Conservation (phyloP, 2,113 vertebrate species). For the Atherinomorus stipes region DNA sequence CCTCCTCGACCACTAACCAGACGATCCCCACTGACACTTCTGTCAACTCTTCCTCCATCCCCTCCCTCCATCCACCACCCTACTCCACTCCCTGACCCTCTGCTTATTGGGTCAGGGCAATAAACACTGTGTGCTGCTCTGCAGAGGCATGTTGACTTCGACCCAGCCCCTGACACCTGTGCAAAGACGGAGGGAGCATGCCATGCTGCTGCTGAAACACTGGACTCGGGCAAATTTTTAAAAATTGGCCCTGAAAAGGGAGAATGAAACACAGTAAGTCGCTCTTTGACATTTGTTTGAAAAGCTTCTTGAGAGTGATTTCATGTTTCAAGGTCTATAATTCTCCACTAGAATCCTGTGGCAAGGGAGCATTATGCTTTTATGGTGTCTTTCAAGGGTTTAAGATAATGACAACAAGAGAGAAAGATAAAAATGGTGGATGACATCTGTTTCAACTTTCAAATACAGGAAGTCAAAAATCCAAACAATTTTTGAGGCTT, state of each 20-base stretch:
- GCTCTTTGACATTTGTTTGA: background rate
- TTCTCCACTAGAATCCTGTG: conserved; percentile 26
- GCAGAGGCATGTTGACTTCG: conserved; percentile 56
- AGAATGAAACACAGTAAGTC: conserved; percentile 21
- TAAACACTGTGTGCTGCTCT: conserved; percentile 67
- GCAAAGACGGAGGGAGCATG: conserved; percentile 59
- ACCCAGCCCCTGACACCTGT: conserved; percentile 70
- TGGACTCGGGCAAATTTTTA: conserved; percentile 37
- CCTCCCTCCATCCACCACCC: conserved; percentile 1
- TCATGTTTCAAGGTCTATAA: conserved; percentile 45
- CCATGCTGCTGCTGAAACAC: conserved; percentile 44
- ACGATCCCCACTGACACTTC: conserved; percentile 50
- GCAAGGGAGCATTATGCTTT: conserved; percentile 43
- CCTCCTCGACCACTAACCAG: conserved; percentile 11
- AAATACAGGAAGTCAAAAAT: conserved; percentile 64
- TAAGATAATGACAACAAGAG: conserved; percentile 10
- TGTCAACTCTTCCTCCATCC: conserved; percentile 49
- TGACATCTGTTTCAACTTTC: conserved; percentile 43
- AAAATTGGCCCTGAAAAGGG: conserved; percentile 2
- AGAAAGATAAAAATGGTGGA: conserved; percentile 43
- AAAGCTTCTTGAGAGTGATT: conserved; percentile 23
- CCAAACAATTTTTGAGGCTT: conserved; percentile 52
- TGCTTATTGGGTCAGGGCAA: conserved; percentile 62
- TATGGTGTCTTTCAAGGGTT: conserved; percentile 40
- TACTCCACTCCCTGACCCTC: conserved; percentile 62